Evolutionary conservation across 2,797 vertebrate species (phyloP).

Genomic region (Rhinoraja longicauda): DNA sequence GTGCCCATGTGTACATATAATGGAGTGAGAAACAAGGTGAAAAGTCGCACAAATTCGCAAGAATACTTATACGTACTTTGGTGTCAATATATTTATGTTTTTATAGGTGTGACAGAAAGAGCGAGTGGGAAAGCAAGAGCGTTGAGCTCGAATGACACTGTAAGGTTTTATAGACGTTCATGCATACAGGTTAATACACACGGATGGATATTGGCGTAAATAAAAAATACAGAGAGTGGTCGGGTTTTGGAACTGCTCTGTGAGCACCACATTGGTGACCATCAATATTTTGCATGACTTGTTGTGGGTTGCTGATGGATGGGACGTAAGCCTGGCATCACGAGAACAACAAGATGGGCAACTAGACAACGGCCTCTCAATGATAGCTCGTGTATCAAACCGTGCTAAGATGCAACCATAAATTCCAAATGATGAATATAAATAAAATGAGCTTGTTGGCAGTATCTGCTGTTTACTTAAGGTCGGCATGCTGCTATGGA

Average conservation of each 20-base stretch:
- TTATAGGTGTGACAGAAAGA: background rate
- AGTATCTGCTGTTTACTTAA: background rate
- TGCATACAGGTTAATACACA: background rate
- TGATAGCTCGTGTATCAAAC: background rate
- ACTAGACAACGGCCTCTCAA: background rate
- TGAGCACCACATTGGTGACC: background rate
- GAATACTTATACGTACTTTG: too few relatives aligned
- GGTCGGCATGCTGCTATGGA: background rate
- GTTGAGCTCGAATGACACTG: background rate
- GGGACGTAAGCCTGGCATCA: background rate
- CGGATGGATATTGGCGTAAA: background rate
- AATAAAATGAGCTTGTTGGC: background rate
- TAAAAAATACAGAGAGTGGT: background rate
- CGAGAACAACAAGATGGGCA: background rate
- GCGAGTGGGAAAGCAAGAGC: background rate
- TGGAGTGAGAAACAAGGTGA: background rate
- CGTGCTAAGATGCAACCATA: background rate
- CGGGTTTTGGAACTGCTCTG: background rate
- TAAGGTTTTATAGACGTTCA: background rate
- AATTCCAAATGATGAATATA: conserved; percentile 11
- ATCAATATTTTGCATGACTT: background rate
- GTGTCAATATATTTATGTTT: background rate
- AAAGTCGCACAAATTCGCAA: background rate
- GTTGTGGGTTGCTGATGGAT: background rate
- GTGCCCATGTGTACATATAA: background rate